Evolutionary conservation across 2,113 vertebrate species (phyloP), one percentile per base, ranked within the genome.

Genomic region (Chloropsis cyanopogon): DNA sequence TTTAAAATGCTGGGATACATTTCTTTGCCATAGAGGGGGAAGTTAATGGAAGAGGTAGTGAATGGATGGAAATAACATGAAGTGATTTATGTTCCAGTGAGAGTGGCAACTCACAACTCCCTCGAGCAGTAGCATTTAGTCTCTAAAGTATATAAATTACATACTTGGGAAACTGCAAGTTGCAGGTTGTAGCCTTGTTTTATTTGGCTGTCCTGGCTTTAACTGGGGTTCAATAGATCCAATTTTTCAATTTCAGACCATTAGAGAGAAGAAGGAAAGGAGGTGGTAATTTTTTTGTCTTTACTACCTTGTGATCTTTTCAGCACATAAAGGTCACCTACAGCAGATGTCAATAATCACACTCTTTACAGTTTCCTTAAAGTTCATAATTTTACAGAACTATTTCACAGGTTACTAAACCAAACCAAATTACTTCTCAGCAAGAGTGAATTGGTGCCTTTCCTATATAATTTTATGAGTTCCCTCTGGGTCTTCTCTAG

Each of bases 241-340:
- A 95, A 80, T 94, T 95, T 87, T 95, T 83, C 89, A 95, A 90
- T 95, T 93, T 94, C 86, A 90, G 82, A 37, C 89, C 73, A 93
- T 96, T 92, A 96, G 88, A 93, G 42, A 95, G 54, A 84, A 95
- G 52, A 92, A 87, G 71, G 90, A 97, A 95, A 78, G 71, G 83
- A 95, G 64, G 94, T 25, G 87, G 80, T 90, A 96, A 97, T 96
- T 97, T 95, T 94, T 96, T 86, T 90, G 56, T 91, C 94, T 97
- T 86, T 66, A 82, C 68, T 95, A 94, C 85, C 82, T 96, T 87
- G 69, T 87, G 92, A 94, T 96, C 96, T 96, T 95, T 93, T 94
- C 95, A 96, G 84, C 82, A 96, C 86, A 92, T 96, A 97, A 97
- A 96, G 93, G 95, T 96, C 94, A 96, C 88, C 95, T 94, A 68